These are phyloP conservation scores for Galaxea fascicularis DNA, from an alignment of 92 coral and sea anemone species.

Conservation along the genomic window DNA sequence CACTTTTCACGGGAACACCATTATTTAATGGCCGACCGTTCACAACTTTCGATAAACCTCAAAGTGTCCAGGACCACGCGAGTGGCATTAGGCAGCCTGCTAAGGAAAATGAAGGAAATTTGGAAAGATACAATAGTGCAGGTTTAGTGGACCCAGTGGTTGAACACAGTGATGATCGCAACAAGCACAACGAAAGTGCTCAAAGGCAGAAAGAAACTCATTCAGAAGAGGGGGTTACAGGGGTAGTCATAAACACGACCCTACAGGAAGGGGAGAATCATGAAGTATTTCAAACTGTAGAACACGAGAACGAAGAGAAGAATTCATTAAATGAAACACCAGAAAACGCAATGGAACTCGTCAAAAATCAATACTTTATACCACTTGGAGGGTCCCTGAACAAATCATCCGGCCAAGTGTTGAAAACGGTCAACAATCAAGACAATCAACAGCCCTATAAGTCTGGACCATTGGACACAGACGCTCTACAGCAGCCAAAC, in stretches of 20 bases:
- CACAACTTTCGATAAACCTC: not conserved
- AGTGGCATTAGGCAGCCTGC: not conserved
- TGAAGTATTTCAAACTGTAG: not conserved
- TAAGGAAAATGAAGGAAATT: not conserved
- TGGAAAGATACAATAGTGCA: not conserved
- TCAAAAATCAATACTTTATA: not conserved
- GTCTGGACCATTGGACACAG: not conserved
- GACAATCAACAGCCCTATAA: not conserved
- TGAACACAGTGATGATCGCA: conserved; percentile 4
- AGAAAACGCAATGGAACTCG: not conserved
- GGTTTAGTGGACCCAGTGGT: not conserved
- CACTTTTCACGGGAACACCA: conserved; percentile 49
- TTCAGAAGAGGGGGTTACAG: conserved; percentile 23
- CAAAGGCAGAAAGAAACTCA: conserved; percentile 8
- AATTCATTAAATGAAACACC: not conserved
- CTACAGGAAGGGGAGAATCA: not conserved
- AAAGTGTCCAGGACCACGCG: not conserved
- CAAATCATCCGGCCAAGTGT: not conserved
- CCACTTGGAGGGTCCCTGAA: not conserved
- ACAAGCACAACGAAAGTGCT: not conserved
- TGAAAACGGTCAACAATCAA: not conserved
- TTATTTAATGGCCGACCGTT: conserved; percentile 33
- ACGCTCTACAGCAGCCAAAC: not conserved
- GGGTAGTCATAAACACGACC: not conserved
- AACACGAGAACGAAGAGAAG: not conserved